Base-by-base conservation (phyloP, 2,888 invertebrate genomes). In the Cryptosula pallasiana region DNA sequence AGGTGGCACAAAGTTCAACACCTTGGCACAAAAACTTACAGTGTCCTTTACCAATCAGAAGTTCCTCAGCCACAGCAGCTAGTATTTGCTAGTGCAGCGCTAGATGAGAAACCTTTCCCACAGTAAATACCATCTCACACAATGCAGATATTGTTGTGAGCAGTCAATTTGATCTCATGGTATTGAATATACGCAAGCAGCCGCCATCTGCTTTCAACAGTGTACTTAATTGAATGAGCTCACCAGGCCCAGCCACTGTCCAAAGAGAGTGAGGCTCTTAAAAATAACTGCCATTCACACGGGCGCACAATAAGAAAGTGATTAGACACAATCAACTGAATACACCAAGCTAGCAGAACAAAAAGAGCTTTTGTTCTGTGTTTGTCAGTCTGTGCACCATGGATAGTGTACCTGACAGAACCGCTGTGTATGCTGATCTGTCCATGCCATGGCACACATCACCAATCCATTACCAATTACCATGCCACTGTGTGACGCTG, bases 351-450 rank as follows among this genome's bases (percentile, higher is more conserved):
- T 63, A 3, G 63, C 27, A 25, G 32, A 34, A 63, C 13, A 27
- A 63, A 63, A 63, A 27, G 32, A 63, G 13, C 63, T 63, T 63
- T 63, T 63, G 63, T 63, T 63, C 63, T 32, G 13, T 16, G 20
- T 25, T 25, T 57, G 27, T 63, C 63, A 63, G 63, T 45, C 45
- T 45, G 45, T 45, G 5, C 9, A 45, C 45, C 45, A 45, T 20
- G 45, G 45, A 45, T 45, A 45, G 45, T 45, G 45, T 45, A 45
- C 45, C 45, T 45, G 45, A 45, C 45, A 45, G 45, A 45, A 45
- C 20, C 20, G 5, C 20, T 20, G 20, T 13, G 20, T 45, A 45
- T 13, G 45, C 20, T 13, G 45, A 45, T 45, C 45, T 45, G 45
- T 45, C 45, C 9, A 45, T 13, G 9, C 20, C 9, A 45, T 45